Evolutionary conservation across 2,888 invertebrate species (phyloP).

Genomic region (Loripinus fragilis): DNA sequence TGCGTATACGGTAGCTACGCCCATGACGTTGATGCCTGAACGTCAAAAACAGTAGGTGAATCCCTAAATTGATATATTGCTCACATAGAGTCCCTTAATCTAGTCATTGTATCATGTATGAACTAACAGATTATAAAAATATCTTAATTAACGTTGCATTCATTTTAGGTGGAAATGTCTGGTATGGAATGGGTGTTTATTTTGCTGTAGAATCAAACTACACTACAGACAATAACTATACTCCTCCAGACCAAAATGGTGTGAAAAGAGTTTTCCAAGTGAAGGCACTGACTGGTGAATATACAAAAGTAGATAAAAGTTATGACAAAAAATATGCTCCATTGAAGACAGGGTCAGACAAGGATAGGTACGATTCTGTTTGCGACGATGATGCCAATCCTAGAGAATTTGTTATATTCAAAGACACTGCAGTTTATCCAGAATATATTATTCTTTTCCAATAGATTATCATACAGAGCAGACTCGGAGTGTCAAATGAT

Average conservation of each 20-base stretch:
- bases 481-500: no score
- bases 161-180: slow-evolving; percentile 23
- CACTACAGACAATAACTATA: slow-evolving; percentile 56
- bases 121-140: no score
- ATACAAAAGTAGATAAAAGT: slow-evolving; percentile 37
- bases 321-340: slow-evolving; percentile 58
- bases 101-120: no score
- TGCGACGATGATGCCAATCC: slow-evolving; percentile 61
- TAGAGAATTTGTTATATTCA: slow-evolving; percentile 75
- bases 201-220: slow-evolving; percentile 70
- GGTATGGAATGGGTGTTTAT: slow-evolving; percentile 75
- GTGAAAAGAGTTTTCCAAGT: slow-evolving; percentile 62
- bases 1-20: no score
- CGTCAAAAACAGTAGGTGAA: no score
- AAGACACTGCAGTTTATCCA: slow-evolving; percentile 77
- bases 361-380: slow-evolving; percentile 68
- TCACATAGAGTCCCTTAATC: no score
- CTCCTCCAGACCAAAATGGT: slow-evolving; percentile 52
- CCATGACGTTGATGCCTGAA: no score
- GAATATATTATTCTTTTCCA: slow-evolving; percentile 73
- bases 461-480: no score
- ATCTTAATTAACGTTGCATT: no score
- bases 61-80: no score
- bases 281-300: slow-evolving; percentile 67
- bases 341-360: slow-evolving; percentile 35